A percentile compares a stretch with the other conserved stretches of the same genome.
These are phyloP conservation scores for Orchestes rusci DNA, from an alignment of 2,888 invertebrate species.

Conservation along the genomic window DNA sequence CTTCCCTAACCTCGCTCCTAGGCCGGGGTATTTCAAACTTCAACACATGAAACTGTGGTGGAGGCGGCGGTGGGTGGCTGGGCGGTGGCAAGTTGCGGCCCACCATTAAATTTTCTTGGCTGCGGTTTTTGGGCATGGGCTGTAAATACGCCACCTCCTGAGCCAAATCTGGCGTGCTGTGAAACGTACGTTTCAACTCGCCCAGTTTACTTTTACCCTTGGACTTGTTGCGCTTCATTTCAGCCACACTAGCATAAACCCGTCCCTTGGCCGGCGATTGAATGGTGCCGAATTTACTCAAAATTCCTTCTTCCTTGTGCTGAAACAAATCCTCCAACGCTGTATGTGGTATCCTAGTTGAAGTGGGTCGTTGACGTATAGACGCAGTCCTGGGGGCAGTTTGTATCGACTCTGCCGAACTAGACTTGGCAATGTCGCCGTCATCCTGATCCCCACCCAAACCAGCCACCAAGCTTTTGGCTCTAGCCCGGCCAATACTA, in stretches of 20 bases:
- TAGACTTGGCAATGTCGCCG: slow-evolving; percentile 67
- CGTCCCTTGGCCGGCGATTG: slow-evolving; percentile 51
- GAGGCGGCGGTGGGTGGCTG: slow-evolving; percentile 73
- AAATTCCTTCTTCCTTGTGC: slow-evolving; percentile 51
- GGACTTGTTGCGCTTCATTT: slow-evolving; percentile 84
- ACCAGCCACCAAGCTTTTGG: slow-evolving; percentile 90
- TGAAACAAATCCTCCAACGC: slow-evolving; percentile 91
- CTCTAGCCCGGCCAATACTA: slow-evolving; percentile 85
- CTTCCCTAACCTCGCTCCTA: slow-evolving; percentile 34
- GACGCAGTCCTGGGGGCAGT: slow-evolving; percentile 82
- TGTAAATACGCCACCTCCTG: slow-evolving; percentile 38
- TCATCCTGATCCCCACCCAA: slow-evolving; percentile 75
- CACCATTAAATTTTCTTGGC: slow-evolving; percentile 58
- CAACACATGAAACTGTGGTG: slow-evolving; percentile 58
- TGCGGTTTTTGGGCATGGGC: slow-evolving; percentile 47
- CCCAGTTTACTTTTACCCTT: slow-evolving; percentile 45
- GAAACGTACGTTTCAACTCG: slow-evolving; percentile 73
- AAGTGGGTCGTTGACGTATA: slow-evolving; percentile 80
- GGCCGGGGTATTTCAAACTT: slow-evolving; percentile 56
- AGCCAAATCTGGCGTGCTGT: slow-evolving; percentile 81
- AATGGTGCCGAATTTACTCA: slow-evolving; percentile 11
- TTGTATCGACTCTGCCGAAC: slow-evolving; percentile 75
- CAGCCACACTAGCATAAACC: slow-evolving; percentile 89
- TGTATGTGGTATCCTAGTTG: slow-evolving; percentile 81
- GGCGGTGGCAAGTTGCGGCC: slow-evolving; percentile 61